Evolutionary conservation across 2,797 vertebrate genomes (phyloP), one percentile per base, ranked within the genome.

Genomic region (Perdix hodgsoniae): DNA sequence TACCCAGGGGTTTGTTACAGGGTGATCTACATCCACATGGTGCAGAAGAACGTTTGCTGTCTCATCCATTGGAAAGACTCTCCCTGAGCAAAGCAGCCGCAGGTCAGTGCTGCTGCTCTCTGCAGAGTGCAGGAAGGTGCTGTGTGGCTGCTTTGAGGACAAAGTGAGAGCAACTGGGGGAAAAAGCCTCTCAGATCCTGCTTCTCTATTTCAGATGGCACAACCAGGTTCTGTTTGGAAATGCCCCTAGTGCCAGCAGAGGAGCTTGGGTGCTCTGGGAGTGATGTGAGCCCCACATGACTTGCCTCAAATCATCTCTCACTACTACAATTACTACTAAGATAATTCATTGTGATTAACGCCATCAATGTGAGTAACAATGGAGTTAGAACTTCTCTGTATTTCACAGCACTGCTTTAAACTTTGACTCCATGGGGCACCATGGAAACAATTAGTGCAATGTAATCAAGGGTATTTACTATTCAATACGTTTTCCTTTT

Each of bases 311-410:
- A 31, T 18, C 13, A 42, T 21, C 61, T 75, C 17, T 49, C 45
- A 4, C 44, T 66, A 21, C 23, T 52, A 65, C 56, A 10, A 70
- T 75, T 47, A 54, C 83, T 79, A 93, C 50, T 11, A 27, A 65
- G 84, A 77, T 49, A 44, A 66, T 72, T 92, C 78, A 52, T 88
- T n/a, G 9, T 67, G 63, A 87, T 95, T 90, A 92, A 90, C 81
- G 31, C 40, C 13, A 14, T 76, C 80, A 83, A 45, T 77, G 61
- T 82, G 80, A 92, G 76, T 87, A 81, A 66, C 64, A 54, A 1
- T 27, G 47, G 66, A 90, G 67, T 94, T 83, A 88, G 90, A 83
- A 70, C 76, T 93, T 59, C 70, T 83, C 70, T 84, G 31, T 56
- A 19, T 69, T 69, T 79, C 47, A 45, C 81, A 90, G 37, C 73